phyloP scores from a whole-genome alignment of 2,113 vertebrate species.

The Galemys pyrenaicus region DNA sequence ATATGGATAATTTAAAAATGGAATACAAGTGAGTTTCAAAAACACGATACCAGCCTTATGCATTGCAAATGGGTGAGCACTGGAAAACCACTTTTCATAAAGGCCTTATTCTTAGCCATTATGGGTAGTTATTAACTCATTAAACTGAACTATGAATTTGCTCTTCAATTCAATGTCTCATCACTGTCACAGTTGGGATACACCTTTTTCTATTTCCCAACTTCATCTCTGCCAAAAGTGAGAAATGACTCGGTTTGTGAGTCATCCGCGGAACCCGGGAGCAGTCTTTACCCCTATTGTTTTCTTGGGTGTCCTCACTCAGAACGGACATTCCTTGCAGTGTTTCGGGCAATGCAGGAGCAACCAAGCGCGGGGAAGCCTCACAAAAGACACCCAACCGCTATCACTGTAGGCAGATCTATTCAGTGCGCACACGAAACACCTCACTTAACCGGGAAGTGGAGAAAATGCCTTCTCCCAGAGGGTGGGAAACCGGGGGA shows the following conservation, averaged over 20 bases:
- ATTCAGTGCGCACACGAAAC: not conserved
- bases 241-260: not conserved
- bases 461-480: not conserved
- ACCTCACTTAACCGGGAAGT: not conserved
- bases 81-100: not conserved
- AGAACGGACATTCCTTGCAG: conserved; percentile 55
- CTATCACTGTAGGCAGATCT: not conserved
- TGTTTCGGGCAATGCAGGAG: conserved; percentile 38
- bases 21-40: conserved; percentile 23
- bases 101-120: not conserved
- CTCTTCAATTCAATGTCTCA: conserved; percentile 34
- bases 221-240: not conserved
- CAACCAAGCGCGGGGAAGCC: conserved; percentile 19
- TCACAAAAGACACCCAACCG: conserved; percentile 55
- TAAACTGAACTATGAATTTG: conserved; percentile 47
- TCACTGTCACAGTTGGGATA: not conserved
- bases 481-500: not conserved
- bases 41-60: not conserved
- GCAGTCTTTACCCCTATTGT: conserved; percentile 42
- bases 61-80: not conserved
- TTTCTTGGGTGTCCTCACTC: conserved; percentile 51
- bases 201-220: conserved; percentile 36
- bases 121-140: not conserved
- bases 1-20: not conserved
- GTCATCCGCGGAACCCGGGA: not conserved